Base-by-base conservation (phyloP, 2,113 vertebrate species). In the Aix galericulata region DNA sequence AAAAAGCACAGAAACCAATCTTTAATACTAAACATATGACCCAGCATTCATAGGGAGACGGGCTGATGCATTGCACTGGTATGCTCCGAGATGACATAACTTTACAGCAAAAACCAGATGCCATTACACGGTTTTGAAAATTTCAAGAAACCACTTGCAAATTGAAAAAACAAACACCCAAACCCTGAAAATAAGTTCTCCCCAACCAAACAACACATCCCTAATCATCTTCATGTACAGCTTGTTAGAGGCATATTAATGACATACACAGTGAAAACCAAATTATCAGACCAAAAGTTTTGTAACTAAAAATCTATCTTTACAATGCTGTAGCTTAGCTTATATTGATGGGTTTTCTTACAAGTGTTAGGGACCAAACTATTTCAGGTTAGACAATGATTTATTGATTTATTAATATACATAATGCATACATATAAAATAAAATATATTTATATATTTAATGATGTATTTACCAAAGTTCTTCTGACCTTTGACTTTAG, bases 1-100 rank as follows among this genome's bases (percentile, higher is more conserved):
- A 27, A 93, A 94, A 87, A 94, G 58, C 88, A 73, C 88, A 97
- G 91, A 96, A 96, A 92, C 17, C 7, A 25, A 82, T 53, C 44
- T 84, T 88, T 89, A 95, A 93, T 93, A 56, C 50, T 63, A 92
- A 96, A 93, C 86, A 92, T 63, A 89, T 94, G 94, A 95, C 25
- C 62, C 36, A 86, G 67, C 48, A 76, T 1, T 31, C 42, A 34
- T 0, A 62, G 58, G 10, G n/a, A 91, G 77, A 76, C 62, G 84
- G 55, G 23, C 74, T 82, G 48, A 92, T 94, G 75, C 75, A 76
- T 91, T 82, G 40, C 29, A 81, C 34, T 63, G 58, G 36, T 79
- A 91, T 85, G 58, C 53, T 22, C 8, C 1, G 63, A 82, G 44
- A 82, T 89, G 48, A 96, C 2, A 13, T 50, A 86, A 81, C 42